Conservation (phyloP, 2,113 vertebrate genomes). For the Thermophis baileyi region DNA sequence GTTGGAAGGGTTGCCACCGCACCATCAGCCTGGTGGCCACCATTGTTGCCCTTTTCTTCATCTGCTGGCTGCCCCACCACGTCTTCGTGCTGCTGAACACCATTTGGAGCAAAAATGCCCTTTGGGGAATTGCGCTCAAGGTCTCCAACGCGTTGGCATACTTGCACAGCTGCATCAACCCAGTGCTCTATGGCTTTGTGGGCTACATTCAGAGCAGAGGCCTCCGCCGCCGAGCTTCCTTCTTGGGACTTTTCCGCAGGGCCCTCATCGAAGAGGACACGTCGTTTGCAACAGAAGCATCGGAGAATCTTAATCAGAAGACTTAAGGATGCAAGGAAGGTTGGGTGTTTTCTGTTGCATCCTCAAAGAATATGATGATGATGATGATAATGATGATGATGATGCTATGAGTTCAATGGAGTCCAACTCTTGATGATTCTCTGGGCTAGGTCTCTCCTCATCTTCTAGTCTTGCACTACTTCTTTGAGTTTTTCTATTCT, state of each 20-base stretch:
- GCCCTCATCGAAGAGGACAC: constrained; percentile 1
- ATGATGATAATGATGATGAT: too few species aligned
- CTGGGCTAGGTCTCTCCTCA: neutral
- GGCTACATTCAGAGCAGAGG: neutral
- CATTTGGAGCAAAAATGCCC: accelerated
- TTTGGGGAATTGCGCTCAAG: constrained; percentile 9
- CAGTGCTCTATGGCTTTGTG: neutral
- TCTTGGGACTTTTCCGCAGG: constrained; percentile 13
- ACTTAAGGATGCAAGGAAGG: neutral
- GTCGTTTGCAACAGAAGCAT: neutral
- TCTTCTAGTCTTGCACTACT: neutral
- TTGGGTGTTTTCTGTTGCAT: neutral
- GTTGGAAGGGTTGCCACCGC: neutral
- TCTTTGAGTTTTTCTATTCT: neutral
- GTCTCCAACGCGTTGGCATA: constrained; percentile 4
- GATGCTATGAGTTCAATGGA: neutral
- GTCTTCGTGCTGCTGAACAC: neutral
- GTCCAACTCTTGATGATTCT: neutral
- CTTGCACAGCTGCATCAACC: constrained; percentile 17
- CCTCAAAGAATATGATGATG: neutral
- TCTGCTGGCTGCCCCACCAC: constrained; percentile 22
- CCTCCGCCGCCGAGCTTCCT: neutral
- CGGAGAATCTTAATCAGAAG: neutral
- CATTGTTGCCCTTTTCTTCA: neutral
- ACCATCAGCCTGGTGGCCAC: constrained; percentile 2